A percentile compares a stretch with the other conserved stretches of the same genome.
Conservation (phyloP, 1,140 invertebrate species). For the honey bee (Apis mellifera) region DNA sequence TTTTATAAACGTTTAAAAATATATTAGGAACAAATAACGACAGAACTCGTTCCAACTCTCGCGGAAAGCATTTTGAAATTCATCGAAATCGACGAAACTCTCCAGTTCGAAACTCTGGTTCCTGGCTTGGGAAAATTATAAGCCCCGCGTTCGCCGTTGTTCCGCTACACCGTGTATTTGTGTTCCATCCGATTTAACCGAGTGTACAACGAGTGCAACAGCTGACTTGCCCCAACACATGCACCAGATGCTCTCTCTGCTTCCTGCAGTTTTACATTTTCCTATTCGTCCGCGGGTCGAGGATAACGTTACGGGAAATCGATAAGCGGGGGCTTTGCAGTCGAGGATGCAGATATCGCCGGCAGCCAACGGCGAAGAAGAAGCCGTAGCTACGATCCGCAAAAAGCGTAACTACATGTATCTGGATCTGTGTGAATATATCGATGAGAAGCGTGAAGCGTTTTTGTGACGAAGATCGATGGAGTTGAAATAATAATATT, state of each 20-base stretch:
- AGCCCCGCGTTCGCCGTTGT: no score
- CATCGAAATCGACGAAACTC: not conserved
- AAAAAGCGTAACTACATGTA: not conserved
- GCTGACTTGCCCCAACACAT: not conserved
- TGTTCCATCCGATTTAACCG: not conserved
- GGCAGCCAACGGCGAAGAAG: not conserved
- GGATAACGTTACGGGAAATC: constrained; percentile 34
- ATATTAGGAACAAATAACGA: no score
- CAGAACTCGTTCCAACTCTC: no score
- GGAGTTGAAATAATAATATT: not conserved
- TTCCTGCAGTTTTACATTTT: constrained; percentile 18
- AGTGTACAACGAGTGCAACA: not conserved
- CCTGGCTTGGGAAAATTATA: not conserved
- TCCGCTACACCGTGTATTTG: not conserved
- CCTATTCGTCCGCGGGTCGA: not conserved
- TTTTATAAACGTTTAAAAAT: no score
- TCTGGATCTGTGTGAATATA: no score
- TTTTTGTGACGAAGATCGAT: not conserved
- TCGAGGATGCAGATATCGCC: constrained; percentile 19
- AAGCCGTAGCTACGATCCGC: not conserved
- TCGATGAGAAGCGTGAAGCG: not conserved
- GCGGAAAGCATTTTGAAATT: not conserved
- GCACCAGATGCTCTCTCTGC: not conserved
- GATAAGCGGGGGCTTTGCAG: constrained; percentile 33
- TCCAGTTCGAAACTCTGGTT: not conserved